Evolutionary conservation across 2,113 vertebrate species (phyloP), one percentile per base, ranked within the genome.

Genomic region (Anas platyrhynchos): DNA sequence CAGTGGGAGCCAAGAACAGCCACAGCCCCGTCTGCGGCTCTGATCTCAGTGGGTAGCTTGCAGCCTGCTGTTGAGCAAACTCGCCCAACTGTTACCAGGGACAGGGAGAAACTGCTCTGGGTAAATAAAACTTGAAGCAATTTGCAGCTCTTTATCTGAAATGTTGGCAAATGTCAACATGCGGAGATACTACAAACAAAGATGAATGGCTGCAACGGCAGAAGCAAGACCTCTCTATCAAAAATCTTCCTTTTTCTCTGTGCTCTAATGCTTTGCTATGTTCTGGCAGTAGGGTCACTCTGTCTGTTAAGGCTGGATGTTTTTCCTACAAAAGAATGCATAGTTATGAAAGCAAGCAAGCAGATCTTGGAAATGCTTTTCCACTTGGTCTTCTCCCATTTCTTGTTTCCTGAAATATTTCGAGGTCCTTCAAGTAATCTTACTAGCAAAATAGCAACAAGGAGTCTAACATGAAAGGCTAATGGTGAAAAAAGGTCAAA

Each of bases 121-220:
- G 71, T 81, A 94, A 93, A 84, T 92, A 95, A 82, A 63, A 59
- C 16, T 76, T 79, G 68, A 86, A 94, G 46, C 8, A 2, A 83
- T 96, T 95, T 86, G 65, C 92, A 91, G 16, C 14, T 84, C 65
- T 63, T 91, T 92, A 89, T 93, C 91, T 86, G 31, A 38, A 73
- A 52, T 38, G 73, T 31, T 92, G 76, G 32, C 73, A 88, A 81
- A 86, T 72, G 69, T 89, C 79, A 92, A 75, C 68, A 79, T 43
- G 29, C 26, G 87, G 78, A 56, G 54, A 34, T 89, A 91, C 23
- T 58, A 43, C 56, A 89, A 88, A 7, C 71, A 69, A 65, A 93
- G 65, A 43, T 79, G 52, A 71, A 65, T 6, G 7, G 81, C 31
- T 0, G 0, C 43, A 36, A 4, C 6, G 13, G 48, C 20, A 72